Evolutionary conservation across 1,140 invertebrate species (phyloP), one percentile per base, ranked within the genome.

Genomic region (Alviniconcha marisindica): DNA sequence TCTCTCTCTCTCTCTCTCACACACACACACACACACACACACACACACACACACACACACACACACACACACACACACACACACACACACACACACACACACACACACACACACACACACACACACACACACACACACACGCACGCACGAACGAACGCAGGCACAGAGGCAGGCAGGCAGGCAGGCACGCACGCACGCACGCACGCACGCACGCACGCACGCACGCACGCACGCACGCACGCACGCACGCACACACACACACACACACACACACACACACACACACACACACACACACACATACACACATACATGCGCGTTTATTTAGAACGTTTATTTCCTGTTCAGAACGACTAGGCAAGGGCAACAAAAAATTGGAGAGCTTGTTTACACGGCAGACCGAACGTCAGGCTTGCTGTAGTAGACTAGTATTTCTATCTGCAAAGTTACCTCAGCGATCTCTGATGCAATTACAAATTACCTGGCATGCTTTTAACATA

Each of bases 71-170:
- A 60, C 56, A 60, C 24, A 60, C 18, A 12, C 56, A 28, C 18
- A 60, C 18, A 5, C 18, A 5, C n/a, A n/a, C 56, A 60, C 56
- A 60, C n/a, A 60, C 56, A 60, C 24, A 60, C 56, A 60, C 56
- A 60, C 56, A 60, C 56, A 14, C 56, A 14, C 56, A 60, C 56
- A 60, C 56, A 60, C 56, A 60, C 56, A 60, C 56, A 60, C 56
- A 60, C 56, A 60, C 56, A 60, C 56, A 60, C 56, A 60, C 56
- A 60, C 56, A 60, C 56, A 60, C 56, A 60, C 56, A 60, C 56
- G 24, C 56, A 60, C 10, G 24, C 56, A 60, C 56, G 24, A 7
- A 60, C 56, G 24, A 4, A 60, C 56, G 24, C 56, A 60, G 10
- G 24, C 56, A 60, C 56, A 60, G 10, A 60, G 10, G 4, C 56